Conservation (phyloP, 2,113 vertebrate species). For the Peromyscus californicus region DNA sequence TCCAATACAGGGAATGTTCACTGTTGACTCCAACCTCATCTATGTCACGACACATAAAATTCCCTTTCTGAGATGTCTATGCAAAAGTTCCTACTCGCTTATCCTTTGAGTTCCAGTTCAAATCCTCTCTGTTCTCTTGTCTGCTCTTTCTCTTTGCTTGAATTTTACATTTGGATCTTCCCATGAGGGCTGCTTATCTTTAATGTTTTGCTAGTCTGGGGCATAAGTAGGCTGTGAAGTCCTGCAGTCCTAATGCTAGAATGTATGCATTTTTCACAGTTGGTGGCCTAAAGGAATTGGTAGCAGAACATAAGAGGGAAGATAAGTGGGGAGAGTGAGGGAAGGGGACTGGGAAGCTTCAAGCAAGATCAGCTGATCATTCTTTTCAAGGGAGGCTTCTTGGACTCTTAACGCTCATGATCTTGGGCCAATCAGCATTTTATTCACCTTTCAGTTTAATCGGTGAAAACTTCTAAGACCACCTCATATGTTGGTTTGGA, state of each 20-base stretch:
- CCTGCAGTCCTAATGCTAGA: neutral
- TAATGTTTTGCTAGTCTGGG: neutral
- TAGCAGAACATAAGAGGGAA: neutral
- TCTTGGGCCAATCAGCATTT: neutral
- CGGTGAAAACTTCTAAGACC: conserved; percentile 44
- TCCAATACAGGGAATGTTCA: conserved; percentile 7
- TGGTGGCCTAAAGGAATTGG: neutral
- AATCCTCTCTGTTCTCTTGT: conserved; percentile 6
- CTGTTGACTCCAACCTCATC: conserved; percentile 12
- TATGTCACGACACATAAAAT: neutral
- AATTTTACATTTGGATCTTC: conserved; percentile 2
- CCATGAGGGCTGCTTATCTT: neutral
- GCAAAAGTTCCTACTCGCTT: conserved; percentile 56
- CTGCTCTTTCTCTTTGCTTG: neutral
- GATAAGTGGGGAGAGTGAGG: neutral
- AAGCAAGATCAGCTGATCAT: neutral
- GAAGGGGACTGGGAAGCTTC: neutral
- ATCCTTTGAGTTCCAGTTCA: conserved; percentile 49
- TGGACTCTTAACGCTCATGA: neutral
- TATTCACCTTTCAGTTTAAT: conserved; percentile 18
- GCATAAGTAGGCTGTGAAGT: neutral
- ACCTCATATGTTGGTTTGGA: neutral
- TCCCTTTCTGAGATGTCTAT: conserved; percentile 34
- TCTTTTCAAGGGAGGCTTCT: neutral
- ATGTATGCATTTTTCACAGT: neutral